A percentile compares a stretch with the other conserved stretches of the same genome.
Conservation (phyloP, 2,888 invertebrate species). For the Nomada ferruginata region DNA sequence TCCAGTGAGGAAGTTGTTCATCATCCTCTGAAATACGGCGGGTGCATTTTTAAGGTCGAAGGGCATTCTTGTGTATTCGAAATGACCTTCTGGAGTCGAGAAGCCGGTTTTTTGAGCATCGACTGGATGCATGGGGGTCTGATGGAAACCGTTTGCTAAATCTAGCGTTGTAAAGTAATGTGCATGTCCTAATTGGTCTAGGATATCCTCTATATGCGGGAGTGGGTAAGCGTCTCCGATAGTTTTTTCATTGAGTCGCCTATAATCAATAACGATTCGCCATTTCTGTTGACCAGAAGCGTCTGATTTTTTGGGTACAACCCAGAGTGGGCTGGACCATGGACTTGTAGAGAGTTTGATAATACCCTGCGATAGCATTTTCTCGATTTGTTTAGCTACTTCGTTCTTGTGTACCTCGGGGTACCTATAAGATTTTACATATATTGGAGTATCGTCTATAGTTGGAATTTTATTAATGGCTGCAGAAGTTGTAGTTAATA, state of each 20-base stretch:
- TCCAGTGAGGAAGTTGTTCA: slow-evolving; percentile 11
- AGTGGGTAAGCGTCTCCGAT: not conserved
- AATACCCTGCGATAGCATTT: slow-evolving; percentile 9
- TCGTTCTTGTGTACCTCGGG: too few species aligned
- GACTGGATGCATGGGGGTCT: slow-evolving; percentile 6
- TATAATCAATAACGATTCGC: slow-evolving; percentile 20
- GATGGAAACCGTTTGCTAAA: slow-evolving; percentile 12
- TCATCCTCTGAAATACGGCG: slow-evolving; percentile 1
- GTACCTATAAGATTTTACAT: too few species aligned
- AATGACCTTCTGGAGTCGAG: slow-evolving; percentile 13
- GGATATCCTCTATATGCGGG: slow-evolving; percentile 7
- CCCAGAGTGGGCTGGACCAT: slow-evolving; percentile 24
- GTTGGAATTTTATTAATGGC: not conserved
- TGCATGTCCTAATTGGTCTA: slow-evolving; percentile 14
- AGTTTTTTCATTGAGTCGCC: slow-evolving; percentile 19
- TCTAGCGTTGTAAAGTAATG: slow-evolving; percentile 15
- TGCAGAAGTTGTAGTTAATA: slow-evolving; percentile 15
- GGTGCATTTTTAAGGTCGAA: slow-evolving; percentile 20
- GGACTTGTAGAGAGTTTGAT: slow-evolving; percentile 15
- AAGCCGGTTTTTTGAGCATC: slow-evolving; percentile 3
- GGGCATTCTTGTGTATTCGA: slow-evolving; percentile 21
- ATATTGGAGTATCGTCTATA: not conserved
- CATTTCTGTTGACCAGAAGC: slow-evolving; percentile 9
- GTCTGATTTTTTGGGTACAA: slow-evolving; percentile 17
- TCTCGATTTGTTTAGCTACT: slow-evolving; percentile 10